phyloP scores from a whole-genome alignment of 2,888 invertebrate genomes.

The Oxytorus armatus region DNA sequence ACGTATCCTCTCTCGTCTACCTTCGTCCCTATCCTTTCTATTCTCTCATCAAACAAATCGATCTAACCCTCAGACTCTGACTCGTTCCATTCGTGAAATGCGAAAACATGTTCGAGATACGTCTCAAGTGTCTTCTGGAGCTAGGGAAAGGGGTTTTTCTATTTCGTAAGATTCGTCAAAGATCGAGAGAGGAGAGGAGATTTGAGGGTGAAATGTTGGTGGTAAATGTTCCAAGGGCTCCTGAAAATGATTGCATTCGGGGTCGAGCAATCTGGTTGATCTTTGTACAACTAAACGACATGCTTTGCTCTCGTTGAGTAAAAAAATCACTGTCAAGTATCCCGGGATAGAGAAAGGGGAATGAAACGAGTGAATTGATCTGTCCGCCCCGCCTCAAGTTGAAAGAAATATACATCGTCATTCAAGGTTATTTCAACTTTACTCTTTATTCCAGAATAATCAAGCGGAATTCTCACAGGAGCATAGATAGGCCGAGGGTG shows the following conservation, averaged over 20 bases:
- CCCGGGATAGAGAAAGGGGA: not conserved
- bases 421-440: slow-evolving; percentile 60
- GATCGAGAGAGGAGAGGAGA: not conserved
- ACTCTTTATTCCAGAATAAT: slow-evolving; percentile 57
- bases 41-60: slow-evolving; percentile 34
- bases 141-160: not conserved
- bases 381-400: slow-evolving; percentile 35
- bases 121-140: not conserved
- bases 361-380: slow-evolving; percentile 43
- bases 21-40: not conserved
- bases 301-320: slow-evolving; percentile 5
- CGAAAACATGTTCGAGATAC: slow-evolving; percentile 4
- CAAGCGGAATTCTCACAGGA: slow-evolving; percentile 46
- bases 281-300: slow-evolving; percentile 49
- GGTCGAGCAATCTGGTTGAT: slow-evolving; percentile 36
- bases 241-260: slow-evolving; percentile 3
- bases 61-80: not conserved
- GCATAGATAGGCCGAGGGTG: slow-evolving; percentile 24
- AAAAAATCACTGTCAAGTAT: slow-evolving; percentile 34
- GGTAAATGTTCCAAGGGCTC: slow-evolving; percentile 20
- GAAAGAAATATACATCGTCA: slow-evolving; percentile 63
- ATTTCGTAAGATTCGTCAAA: not conserved
- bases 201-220: slow-evolving; percentile 20
- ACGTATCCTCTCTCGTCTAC: not conserved
- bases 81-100: not conserved